phyloP scores from a whole-genome alignment of 2,797 vertebrate genomes.

The Mus minutoides region DNA sequence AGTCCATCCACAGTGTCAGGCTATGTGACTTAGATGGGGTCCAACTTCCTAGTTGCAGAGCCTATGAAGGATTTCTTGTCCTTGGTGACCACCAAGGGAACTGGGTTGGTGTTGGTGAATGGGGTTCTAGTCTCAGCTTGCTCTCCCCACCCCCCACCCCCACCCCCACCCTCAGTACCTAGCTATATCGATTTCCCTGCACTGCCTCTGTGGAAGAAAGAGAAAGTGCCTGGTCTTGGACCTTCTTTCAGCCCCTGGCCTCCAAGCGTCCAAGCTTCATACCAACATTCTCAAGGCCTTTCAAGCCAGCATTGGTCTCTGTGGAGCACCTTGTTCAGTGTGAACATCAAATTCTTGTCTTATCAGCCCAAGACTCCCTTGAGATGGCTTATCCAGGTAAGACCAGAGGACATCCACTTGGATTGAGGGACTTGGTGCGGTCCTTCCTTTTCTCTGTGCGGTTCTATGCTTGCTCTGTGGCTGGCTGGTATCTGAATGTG shows the following conservation, averaged over 20 bases:
- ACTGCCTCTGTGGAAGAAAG: neutral
- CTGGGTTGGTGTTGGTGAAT: too few species aligned
- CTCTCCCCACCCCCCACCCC: neutral
- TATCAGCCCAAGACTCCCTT: neutral
- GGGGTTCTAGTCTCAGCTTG: neutral
- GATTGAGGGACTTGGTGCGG: neutral
- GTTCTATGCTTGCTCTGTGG: neutral
- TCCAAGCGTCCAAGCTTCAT: neutral
- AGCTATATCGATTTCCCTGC: neutral
- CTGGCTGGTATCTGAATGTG: neutral
- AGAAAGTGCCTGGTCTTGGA: neutral
- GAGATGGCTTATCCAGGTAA: neutral
- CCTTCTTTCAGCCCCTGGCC: neutral
- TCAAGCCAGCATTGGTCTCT: neutral
- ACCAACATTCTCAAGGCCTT: neutral
- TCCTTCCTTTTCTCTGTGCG: neutral
- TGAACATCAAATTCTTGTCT: neutral
- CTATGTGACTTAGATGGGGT: neutral
- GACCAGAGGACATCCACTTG: neutral
- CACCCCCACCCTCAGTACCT: neutral
- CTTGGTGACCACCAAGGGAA: neutral
- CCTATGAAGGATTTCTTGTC: neutral
- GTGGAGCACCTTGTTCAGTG: neutral
- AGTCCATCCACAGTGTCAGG: neutral
- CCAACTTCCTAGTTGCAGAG: neutral